A percentile compares a stretch with the other conserved stretches of the same genome.
These are phyloP conservation scores for Tachyglossus aculeatus DNA, from an alignment of 2,797 vertebrate species.

Conservation along the genomic window DNA sequence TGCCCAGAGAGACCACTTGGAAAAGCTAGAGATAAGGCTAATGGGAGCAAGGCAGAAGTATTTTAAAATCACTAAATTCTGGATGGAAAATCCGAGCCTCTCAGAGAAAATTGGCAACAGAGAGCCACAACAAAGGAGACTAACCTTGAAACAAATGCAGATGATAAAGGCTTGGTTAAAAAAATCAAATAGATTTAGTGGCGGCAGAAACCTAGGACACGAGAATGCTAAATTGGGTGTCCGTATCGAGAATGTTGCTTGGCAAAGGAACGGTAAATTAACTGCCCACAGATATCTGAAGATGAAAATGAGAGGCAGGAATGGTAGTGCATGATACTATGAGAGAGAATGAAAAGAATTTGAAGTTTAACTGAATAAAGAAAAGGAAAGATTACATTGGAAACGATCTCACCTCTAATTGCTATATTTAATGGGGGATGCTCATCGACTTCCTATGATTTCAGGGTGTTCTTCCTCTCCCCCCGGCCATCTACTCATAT, in stretches of 20 bases:
- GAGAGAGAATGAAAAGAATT: slow-evolving; percentile 2
- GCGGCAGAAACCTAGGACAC: slow-evolving; percentile 18
- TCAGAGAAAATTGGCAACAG: slow-evolving; percentile 35
- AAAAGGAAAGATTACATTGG: not conserved
- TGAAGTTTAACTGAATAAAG: not conserved
- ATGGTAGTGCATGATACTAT: not conserved
- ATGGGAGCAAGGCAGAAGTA: too few species aligned
- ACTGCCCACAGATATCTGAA: not conserved
- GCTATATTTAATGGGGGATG: slow-evolving; percentile 7
- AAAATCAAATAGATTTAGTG: slow-evolving; percentile 35
- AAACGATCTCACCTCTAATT: slow-evolving; percentile 11
- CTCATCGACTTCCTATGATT: not conserved
- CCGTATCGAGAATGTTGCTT: not conserved
- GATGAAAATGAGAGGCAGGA: not conserved
- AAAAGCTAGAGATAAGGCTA: too few species aligned
- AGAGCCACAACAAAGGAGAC: not conserved
- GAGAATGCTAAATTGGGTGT: slow-evolving; percentile 18
- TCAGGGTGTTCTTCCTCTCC: not conserved
- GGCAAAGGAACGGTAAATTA: not conserved
- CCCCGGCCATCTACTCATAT: not conserved
- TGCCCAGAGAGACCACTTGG: too few species aligned
- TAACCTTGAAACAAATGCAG: slow-evolving; percentile 40
- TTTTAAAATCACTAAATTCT: slow-evolving; percentile 53
- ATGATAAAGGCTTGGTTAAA: not conserved
- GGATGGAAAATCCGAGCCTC: slow-evolving; percentile 30